Base-by-base conservation (phyloP, 2,888 invertebrate genomes). In the Eucriotettix oculatus region DNA sequence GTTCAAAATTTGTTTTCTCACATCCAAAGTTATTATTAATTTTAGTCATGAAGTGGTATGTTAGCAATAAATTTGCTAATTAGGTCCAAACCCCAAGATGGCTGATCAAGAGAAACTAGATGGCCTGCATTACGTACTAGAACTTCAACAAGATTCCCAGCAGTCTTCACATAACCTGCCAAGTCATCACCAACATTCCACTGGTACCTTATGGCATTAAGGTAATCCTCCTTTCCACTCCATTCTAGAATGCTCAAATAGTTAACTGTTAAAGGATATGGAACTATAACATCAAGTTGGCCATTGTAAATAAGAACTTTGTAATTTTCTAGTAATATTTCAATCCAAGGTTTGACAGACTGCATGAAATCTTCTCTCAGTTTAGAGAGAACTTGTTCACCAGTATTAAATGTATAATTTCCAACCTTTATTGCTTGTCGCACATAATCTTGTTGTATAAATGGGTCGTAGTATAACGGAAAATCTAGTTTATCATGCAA, bases 361-460 rank as follows among this genome's bases (percentile, higher is more conserved):
- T 73, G 74, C 78, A 80, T 78, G 64, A 79, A 78, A 67, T 79
- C 79, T 0, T 74, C 75, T 57, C 76, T 75, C 0, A 79, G 72
- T 61, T 76, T 76, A 0, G 75, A 74, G 1, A 76, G 75, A 65
- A 78, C 79, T 67, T 74, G 74, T 64, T 73, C 73, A 58, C 79
- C 80, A 40, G 78, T 78, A 67, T 85, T 76, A 70, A 88, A 93
- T 0, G 85, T 78, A 41, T 79, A 72, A 66, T 88, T 84, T 29
- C 79, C 79, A 1, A 79, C 79, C 64, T 79, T 79, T 3, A 79
- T 65, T 0, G 79, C 78, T 16, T 72, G 70, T 5, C 79, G 71
- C 1, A 78, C 72, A 16, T 55, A 40, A 3, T 74, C 72, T 1
- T 71, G 71, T 42, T 71, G 71, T 60, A 78, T 75, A 7, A 79